These are phyloP conservation scores for Malthinus flaveolus DNA, from an alignment of 2,888 invertebrate species.

Conservation along the genomic window DNA sequence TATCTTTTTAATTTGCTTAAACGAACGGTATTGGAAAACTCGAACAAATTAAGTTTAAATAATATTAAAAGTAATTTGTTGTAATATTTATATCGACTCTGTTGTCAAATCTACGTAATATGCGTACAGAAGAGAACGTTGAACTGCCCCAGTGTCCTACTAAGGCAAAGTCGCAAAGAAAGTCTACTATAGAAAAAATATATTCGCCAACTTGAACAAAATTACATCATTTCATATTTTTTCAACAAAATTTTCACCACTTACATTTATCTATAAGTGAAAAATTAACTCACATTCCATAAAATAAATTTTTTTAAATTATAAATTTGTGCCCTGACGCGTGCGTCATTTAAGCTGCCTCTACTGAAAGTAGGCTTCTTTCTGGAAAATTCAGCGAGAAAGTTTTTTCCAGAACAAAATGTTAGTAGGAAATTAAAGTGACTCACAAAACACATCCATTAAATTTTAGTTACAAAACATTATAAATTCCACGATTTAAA, in stretches of 20 bases:
- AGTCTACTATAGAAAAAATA: conserved; percentile 36
- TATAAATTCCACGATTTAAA: no score
- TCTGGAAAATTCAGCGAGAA: neutral
- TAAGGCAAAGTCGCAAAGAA: conserved; percentile 47
- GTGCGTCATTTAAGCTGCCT: neutral
- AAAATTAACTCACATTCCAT: no score
- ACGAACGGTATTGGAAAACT: no score
- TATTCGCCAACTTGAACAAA: conserved; percentile 16
- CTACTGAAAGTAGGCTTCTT: neutral
- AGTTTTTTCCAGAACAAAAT: conserved; percentile 1
- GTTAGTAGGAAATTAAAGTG: neutral
- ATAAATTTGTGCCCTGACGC: no score
- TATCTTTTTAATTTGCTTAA: no score
- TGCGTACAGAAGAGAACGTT: conserved; percentile 43
- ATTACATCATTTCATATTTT: neutral
- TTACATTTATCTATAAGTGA: no score
- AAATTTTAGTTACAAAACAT: no score
- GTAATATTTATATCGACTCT: neutral
- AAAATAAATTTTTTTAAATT: no score
- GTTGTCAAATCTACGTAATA: conserved; percentile 7
- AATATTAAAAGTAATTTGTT: no score
- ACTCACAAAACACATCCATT: neutral
- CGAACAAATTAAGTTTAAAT: no score
- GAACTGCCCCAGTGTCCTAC: conserved; percentile 56
- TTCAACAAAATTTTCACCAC: no score